These are phyloP conservation scores for Aptenodytes forsteri DNA, from an alignment of 2,113 vertebrate genomes.

Conservation along the genomic window DNA sequence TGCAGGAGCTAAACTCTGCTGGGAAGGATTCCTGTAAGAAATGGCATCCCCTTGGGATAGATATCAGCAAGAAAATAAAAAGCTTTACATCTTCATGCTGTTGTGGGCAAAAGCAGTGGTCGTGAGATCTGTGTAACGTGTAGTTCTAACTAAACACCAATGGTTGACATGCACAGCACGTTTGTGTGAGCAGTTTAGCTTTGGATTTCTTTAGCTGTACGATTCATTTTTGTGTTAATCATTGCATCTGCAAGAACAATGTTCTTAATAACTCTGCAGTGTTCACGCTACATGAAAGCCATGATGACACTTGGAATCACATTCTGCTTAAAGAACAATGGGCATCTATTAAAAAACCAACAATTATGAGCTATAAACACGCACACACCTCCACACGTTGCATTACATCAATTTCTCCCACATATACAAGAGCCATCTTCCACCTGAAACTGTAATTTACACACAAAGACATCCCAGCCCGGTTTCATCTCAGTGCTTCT, in stretches of 20 bases:
- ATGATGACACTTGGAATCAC: not conserved
- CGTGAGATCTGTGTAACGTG: not conserved
- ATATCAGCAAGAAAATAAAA: not conserved
- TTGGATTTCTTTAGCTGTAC: not conserved
- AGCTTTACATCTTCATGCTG: not conserved
- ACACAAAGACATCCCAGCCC: not conserved
- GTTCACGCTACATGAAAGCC: fast-evolving
- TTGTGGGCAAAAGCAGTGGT: not conserved
- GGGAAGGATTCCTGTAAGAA: not conserved
- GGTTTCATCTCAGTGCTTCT: not conserved
- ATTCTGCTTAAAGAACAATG: not conserved
- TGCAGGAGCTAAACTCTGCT: not conserved
- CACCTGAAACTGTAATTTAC: not conserved
- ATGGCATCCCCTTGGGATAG: not conserved
- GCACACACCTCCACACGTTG: not conserved
- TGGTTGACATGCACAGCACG: fast-evolving
- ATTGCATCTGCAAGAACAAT: not conserved
- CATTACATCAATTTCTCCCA: not conserved
- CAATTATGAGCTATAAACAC: not conserved
- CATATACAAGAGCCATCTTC: not conserved
- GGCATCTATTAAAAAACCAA: not conserved
- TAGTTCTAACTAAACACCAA: not conserved
- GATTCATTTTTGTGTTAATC: not conserved
- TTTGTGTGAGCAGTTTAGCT: not conserved
- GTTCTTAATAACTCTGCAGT: not conserved